phyloP scores from a whole-genome alignment of 2,888 invertebrate genomes.

The Pelosia muscerda region DNA sequence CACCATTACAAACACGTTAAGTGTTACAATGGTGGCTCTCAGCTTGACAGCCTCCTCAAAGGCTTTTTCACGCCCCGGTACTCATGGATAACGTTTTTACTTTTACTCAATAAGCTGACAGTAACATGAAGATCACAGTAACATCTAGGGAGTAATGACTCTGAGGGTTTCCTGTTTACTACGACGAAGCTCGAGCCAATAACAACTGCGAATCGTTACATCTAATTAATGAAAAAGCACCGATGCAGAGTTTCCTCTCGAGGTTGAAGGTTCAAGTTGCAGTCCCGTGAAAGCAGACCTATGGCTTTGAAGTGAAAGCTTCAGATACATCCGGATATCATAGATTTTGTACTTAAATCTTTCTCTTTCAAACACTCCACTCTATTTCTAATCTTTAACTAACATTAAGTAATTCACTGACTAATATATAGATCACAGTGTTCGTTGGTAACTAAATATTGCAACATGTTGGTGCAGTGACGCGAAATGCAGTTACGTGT shows the following conservation, averaged over 20 bases:
- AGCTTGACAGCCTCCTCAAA: too few species aligned
- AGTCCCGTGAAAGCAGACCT: too few species aligned
- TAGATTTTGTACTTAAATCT: too few species aligned
- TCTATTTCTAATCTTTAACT: constrained; percentile 35
- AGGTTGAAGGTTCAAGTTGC: background rate
- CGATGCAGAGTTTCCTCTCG: background rate
- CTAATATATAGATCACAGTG: constrained; percentile 38
- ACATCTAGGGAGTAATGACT: too few species aligned
- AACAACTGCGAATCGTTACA: background rate
- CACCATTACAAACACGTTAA: too few species aligned
- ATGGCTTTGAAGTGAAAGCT: too few species aligned
- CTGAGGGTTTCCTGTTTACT: too few species aligned
- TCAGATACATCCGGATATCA: background rate
- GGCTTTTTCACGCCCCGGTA: too few species aligned
- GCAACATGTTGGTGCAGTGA: constrained; percentile 50
- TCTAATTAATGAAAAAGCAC: background rate
- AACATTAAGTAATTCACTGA: constrained; percentile 22
- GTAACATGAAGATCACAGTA: background rate
- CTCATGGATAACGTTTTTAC: too few species aligned
- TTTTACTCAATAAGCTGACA: too few species aligned
- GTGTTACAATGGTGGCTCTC: too few species aligned
- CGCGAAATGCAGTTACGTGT: constrained; percentile 78
- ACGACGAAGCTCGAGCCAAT: background rate
- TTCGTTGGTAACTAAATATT: constrained; percentile 52
- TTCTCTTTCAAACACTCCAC: background rate